Conservation (phyloP, 1,140 invertebrate genomes). For the Saccostrea glomerata region DNA sequence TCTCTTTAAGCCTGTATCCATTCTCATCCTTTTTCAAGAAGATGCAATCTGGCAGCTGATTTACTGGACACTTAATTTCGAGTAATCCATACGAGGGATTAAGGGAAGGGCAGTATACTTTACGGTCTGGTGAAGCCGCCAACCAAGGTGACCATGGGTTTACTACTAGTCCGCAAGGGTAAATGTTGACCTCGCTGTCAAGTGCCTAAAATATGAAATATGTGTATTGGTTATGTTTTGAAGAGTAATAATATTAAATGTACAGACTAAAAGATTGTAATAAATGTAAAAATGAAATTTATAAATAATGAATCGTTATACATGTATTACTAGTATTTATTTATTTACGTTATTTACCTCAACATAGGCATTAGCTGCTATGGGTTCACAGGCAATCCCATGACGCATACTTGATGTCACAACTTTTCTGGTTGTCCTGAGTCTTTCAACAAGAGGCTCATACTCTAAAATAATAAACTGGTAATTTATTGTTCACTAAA, state of each 20-base stretch:
- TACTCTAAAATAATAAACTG: slow-evolving; percentile 17
- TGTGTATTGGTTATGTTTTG: no score
- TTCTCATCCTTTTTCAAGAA: no score
- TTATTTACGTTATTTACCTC: not conserved
- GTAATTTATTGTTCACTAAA: no score
- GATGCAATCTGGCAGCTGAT: no score
- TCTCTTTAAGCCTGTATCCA: no score
- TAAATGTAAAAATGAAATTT: no score
- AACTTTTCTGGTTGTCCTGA: slow-evolving; percentile 16
- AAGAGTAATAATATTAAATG: no score
- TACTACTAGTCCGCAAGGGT: slow-evolving; percentile 48
- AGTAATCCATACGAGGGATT: not conserved
- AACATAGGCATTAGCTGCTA: slow-evolving; percentile 41
- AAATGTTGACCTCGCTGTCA: slow-evolving; percentile 43
- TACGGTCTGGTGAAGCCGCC: slow-evolving; percentile 55
- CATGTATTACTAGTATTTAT: no score
- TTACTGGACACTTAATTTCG: no score
- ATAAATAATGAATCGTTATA: no score
- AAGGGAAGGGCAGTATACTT: slow-evolving; percentile 41
- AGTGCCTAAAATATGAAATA: not conserved
- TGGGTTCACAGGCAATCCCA: slow-evolving; percentile 51
- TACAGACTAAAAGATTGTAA: no score
- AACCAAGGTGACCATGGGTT: not conserved
- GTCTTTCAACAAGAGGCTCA: slow-evolving; percentile 27
- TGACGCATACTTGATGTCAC: slow-evolving; percentile 51